Evolutionary conservation across 2,888 invertebrate genomes (phyloP), one percentile per base, ranked within the genome.

Genomic region (Leptarthrus brevirostris): DNA sequence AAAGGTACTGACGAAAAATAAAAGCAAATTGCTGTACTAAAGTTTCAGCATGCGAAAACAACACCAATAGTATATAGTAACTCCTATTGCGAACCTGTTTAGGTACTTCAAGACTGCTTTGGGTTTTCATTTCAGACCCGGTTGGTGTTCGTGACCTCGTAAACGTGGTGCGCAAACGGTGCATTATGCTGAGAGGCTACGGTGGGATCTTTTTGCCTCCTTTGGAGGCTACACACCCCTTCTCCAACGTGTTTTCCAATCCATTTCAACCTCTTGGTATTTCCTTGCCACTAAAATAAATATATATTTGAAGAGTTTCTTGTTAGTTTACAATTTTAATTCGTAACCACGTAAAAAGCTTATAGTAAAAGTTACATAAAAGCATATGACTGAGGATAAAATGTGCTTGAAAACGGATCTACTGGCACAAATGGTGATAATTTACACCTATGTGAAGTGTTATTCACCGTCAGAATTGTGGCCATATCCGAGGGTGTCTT

Each of bases 81-180:
- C n/a, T 8, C 14, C 18, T 2, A 26, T 54, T 10, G 18, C 64
- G 26, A 47, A 89, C 89, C 88, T 94, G 94, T 83, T 93, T 93
- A 78, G 95, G 95, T 80, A 95, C 94, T 85, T 95, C 95, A 80
- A 95, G 90, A 86, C 94, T 94, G 86, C 93, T 94, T 84, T 94
- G 94, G 79, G 92, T 93, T 88, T 94, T 94, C 94, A 94, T 94
- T 86, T 95, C 94, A 82, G 93, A 92, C 79, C 94, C 93, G 77
- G 94, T 95, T 77, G 94, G 94, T 79, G 94, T 94, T 82, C 92
- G 90, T 84, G 94, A 94, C 83, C 94, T 90, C 86, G 92, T 93
- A 88, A 94, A 93, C 78, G 94, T 94, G 84, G 93, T 92, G 84
- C 93, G 91, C 88, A 94, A 88, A 83, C 85, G 84, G 74, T 85